phyloP scores from a whole-genome alignment of 1,140 invertebrate species.

The Mylabris phalerata region DNA sequence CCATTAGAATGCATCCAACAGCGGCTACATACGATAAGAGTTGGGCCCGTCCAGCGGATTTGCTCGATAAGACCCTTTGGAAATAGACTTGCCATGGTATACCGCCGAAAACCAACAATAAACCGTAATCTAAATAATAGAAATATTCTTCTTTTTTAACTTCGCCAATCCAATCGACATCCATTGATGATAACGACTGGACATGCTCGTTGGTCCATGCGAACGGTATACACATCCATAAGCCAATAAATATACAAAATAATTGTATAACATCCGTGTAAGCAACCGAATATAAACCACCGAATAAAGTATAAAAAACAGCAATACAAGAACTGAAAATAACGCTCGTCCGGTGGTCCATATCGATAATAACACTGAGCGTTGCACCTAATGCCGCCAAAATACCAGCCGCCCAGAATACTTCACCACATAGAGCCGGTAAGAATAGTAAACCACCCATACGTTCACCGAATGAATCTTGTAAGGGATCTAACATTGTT shows the following conservation, averaged over 20 bases:
- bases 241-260: slow-evolving; percentile 95
- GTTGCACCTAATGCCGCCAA: slow-evolving; percentile 67
- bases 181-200: slow-evolving; percentile 64
- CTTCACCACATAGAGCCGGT: slow-evolving; percentile 91
- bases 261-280: slow-evolving; percentile 99
- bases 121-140: slow-evolving; percentile 83
- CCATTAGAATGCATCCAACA: slow-evolving; percentile 91
- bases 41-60: slow-evolving; percentile 87
- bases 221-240: slow-evolving; percentile 98
- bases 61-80: slow-evolving; percentile 93
- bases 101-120: slow-evolving; percentile 92
- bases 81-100: slow-evolving; percentile 99
- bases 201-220: slow-evolving; percentile 83
- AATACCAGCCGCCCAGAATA: slow-evolving; percentile 41
- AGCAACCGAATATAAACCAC: slow-evolving; percentile 95
- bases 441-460: slow-evolving; percentile 96
- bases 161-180: slow-evolving; percentile 85
- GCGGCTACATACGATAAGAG: slow-evolving; percentile 95
- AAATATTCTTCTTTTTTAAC: slow-evolving; percentile 68
- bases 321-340: slow-evolving; percentile 94
- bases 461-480: slow-evolving; percentile 89
- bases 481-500: slow-evolving; percentile 97
- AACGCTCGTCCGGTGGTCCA: slow-evolving; percentile 87
- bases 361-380: slow-evolving; percentile 91
- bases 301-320: slow-evolving; percentile 95